Percentiles rank a stretch among this genome's conserved stretches.
These are phyloP conservation scores for Lasioglossum lativentre DNA, from an alignment of 2,888 invertebrate genomes.

Conservation along the genomic window DNA sequence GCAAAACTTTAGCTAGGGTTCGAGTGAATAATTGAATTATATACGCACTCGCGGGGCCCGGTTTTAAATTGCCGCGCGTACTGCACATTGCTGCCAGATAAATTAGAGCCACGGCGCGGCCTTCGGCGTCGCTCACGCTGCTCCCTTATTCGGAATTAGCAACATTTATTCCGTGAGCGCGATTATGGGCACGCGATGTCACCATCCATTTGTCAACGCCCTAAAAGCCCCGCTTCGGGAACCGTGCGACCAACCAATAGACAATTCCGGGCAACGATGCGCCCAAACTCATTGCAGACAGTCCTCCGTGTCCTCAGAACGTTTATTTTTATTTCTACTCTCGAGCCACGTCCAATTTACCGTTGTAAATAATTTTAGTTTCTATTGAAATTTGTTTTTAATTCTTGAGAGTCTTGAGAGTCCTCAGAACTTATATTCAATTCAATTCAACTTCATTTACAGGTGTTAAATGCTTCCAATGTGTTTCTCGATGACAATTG, in stretches of 20 bases:
- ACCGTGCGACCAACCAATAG: neutral
- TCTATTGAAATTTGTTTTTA: neutral
- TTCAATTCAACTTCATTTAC: too few species aligned
- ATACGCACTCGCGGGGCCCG: conserved; percentile 39
- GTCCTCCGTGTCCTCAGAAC: neutral
- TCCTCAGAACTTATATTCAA: neutral
- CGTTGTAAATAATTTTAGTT: neutral
- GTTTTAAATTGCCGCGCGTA: conserved; percentile 38
- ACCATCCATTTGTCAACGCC: conserved; percentile 28
- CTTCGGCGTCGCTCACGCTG: conserved; percentile 9
- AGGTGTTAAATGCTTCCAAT: neutral
- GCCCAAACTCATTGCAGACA: neutral
- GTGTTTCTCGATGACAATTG: neutral
- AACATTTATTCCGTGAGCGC: conserved; percentile 29
- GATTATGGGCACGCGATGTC: conserved; percentile 33
- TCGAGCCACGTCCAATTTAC: neutral
- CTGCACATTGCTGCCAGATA: conserved; percentile 38
- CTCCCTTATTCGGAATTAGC: conserved; percentile 35
- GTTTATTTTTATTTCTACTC: neutral
- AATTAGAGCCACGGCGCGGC: conserved; percentile 38
- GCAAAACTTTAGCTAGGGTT: conserved; percentile 40
- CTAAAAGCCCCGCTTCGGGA: conserved; percentile 1
- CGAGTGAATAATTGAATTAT: conserved; percentile 55
- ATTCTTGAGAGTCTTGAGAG: too few species aligned
- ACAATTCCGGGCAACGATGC: conserved; percentile 1